A percentile compares a stretch with the other conserved stretches of the same genome.
These are phyloP conservation scores for Apoda limacodes DNA, from an alignment of 2,888 invertebrate species.

Conservation along the genomic window DNA sequence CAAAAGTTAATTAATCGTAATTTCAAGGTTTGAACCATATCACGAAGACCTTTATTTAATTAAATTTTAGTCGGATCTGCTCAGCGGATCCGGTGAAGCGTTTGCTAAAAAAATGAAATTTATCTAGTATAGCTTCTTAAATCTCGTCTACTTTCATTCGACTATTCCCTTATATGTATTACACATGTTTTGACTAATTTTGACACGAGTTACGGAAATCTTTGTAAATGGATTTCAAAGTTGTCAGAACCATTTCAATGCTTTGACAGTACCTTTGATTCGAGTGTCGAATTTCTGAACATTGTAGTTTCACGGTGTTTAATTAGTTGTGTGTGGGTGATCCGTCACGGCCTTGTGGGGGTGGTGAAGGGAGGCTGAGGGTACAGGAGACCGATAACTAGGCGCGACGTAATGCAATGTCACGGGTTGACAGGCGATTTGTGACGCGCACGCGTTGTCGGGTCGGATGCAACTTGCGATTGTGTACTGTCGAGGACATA, in stretches of 20 bases:
- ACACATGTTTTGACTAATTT: constrained; percentile 6
- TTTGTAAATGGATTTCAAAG: constrained; percentile 16
- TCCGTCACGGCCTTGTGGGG: constrained; percentile 22
- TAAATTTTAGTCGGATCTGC: no score
- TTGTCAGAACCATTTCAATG: constrained; percentile 10
- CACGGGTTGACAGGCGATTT: constrained; percentile 54
- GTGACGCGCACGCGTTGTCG: constrained; percentile 44
- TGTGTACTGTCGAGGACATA: neutral
- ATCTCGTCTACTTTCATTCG: no score
- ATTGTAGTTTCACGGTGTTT: constrained; percentile 24
- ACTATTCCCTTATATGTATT: no score
- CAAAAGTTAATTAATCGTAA: no score
- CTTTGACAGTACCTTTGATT: constrained; percentile 24
- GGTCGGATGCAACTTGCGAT: constrained; percentile 11
- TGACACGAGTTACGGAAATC: no score
- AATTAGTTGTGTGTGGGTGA: constrained; percentile 24
- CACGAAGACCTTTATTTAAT: no score
- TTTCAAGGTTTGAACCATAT: no score
- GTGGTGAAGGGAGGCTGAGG: constrained; percentile 14
- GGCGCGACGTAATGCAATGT: constrained; percentile 46
- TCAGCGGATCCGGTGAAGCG: no score
- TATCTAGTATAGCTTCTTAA: constrained; percentile 6
- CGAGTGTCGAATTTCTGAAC: constrained; percentile 26
- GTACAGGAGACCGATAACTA: constrained; percentile 33
- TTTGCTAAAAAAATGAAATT: no score